Evolutionary conservation across 37 sponge, comb jelly and placozoan genomes (phyloP).

Genomic region (Cliona cf. orientalis): DNA sequence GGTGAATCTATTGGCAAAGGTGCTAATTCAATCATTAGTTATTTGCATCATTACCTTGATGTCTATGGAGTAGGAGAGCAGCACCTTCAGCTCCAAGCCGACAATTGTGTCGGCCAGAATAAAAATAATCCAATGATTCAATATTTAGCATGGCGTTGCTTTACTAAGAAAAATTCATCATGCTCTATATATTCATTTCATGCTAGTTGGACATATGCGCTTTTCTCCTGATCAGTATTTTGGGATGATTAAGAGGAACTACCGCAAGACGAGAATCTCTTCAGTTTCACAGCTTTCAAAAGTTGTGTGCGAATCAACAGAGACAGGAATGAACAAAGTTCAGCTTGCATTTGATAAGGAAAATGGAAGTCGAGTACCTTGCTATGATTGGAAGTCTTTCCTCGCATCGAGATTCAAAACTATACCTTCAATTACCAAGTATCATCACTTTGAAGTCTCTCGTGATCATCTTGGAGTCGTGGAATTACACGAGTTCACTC

Average conservation of each 20-base stretch:
- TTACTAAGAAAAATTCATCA: slow-evolving; percentile 13
- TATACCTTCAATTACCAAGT: slow-evolving; percentile 10
- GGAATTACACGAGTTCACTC: neutral
- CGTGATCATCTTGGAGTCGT: slow-evolving; percentile 9
- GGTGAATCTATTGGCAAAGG: slow-evolving; percentile 19
- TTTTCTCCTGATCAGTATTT: slow-evolving; percentile 31
- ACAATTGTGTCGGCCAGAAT: slow-evolving; percentile 41
- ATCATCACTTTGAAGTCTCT: neutral
- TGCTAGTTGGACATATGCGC: slow-evolving; percentile 36
- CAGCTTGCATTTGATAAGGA: neutral
- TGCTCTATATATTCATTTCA: slow-evolving; percentile 4
- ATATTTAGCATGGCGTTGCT: slow-evolving; percentile 20
- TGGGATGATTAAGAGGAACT: slow-evolving; percentile 20
- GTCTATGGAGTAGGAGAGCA: slow-evolving; percentile 5
- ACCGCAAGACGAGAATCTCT: neutral
- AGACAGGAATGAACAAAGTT: neutral
- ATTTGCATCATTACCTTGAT: slow-evolving; percentile 10
- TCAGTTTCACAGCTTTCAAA: neutral
- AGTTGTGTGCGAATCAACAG: neutral
- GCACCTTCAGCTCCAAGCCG: slow-evolving; percentile 14
- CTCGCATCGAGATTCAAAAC: neutral
- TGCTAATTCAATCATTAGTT: slow-evolving; percentile 22
- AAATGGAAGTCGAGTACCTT: neutral
- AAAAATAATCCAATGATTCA: slow-evolving; percentile 24
- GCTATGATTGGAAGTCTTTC: slow-evolving; percentile 17